These are phyloP conservation scores for Trachythela sp. DNA, from an alignment of 64 coral and sea anemone genomes.

Conservation along the genomic window DNA sequence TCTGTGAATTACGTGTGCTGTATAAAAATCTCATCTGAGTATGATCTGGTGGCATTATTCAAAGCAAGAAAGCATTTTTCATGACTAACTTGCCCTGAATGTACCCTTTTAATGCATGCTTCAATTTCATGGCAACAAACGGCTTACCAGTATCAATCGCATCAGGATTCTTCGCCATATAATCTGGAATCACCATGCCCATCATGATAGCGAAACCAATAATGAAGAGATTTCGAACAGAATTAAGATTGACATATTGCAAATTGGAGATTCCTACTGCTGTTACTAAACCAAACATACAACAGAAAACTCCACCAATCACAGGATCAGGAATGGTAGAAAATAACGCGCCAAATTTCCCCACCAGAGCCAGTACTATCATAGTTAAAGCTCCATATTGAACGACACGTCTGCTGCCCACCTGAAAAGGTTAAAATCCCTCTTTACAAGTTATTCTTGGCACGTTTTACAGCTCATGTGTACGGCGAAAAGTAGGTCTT, in stretches of 20 bases:
- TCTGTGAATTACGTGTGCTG: too few relatives aligned
- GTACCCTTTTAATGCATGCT: too few relatives aligned
- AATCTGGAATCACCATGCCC: conserved; percentile 36
- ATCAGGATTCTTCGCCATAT: not conserved
- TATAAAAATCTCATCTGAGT: too few relatives aligned
- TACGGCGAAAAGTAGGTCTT: too few relatives aligned
- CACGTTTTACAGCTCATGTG: too few relatives aligned
- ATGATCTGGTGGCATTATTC: too few relatives aligned
- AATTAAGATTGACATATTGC: conserved; percentile 25
- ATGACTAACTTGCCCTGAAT: too few relatives aligned
- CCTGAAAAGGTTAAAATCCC: not conserved
- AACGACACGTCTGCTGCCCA: conserved; percentile 27
- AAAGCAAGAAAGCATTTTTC: too few relatives aligned
- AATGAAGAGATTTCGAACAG: conserved; percentile 24
- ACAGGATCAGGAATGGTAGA: conserved; percentile 26
- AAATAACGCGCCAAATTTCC: conserved; percentile 3
- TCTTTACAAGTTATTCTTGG: too few relatives aligned
- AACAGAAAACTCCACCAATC: conserved; percentile 17
- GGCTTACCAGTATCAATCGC: conserved; percentile 38
- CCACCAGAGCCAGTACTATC: conserved; percentile 3
- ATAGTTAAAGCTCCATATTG: not conserved
- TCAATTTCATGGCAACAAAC: too few relatives aligned
- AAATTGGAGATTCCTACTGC: conserved; percentile 42
- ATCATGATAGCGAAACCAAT: conserved; percentile 28
- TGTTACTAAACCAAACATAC: conserved; percentile 32